Percentiles rank a stretch among this genome's conserved stretches.
phyloP scores from a whole-genome alignment of 2,797 vertebrate genomes.

The Sebastes umbrosus region DNA sequence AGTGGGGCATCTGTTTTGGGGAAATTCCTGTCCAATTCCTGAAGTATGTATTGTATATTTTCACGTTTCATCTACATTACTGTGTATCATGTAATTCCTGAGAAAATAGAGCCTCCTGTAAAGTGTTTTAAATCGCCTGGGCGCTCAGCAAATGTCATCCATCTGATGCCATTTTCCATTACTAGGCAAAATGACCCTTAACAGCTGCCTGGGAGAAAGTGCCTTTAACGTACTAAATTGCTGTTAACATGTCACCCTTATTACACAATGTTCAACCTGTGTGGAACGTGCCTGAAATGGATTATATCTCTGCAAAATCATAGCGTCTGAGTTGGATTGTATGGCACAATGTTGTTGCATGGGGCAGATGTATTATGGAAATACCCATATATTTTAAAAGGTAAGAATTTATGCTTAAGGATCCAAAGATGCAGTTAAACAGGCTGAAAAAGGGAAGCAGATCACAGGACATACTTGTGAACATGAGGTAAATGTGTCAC shows the following conservation, averaged over 20 bases:
- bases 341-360: background rate
- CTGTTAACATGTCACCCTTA: background rate
- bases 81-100: background rate
- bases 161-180: background rate
- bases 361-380: background rate
- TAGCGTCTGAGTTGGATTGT: background rate
- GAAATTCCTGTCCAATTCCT: too few species aligned
- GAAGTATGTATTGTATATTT: background rate
- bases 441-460: background rate
- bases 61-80: background rate
- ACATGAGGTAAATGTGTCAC: background rate
- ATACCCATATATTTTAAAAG: background rate
- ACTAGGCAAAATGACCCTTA: background rate
- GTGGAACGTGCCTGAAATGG: background rate
- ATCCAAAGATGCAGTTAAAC: background rate
- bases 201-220: background rate
- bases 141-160: background rate
- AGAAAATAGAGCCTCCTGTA: background rate
- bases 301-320: background rate
- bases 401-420: background rate
- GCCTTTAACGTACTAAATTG: background rate
- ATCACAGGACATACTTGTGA: background rate
- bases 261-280: background rate
- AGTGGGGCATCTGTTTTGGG: too few species aligned
- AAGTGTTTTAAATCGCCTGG: background rate